Evolutionary conservation across 2,797 vertebrate species (phyloP), one percentile per base, ranked within the genome.

Genomic region (Chanos chanos): DNA sequence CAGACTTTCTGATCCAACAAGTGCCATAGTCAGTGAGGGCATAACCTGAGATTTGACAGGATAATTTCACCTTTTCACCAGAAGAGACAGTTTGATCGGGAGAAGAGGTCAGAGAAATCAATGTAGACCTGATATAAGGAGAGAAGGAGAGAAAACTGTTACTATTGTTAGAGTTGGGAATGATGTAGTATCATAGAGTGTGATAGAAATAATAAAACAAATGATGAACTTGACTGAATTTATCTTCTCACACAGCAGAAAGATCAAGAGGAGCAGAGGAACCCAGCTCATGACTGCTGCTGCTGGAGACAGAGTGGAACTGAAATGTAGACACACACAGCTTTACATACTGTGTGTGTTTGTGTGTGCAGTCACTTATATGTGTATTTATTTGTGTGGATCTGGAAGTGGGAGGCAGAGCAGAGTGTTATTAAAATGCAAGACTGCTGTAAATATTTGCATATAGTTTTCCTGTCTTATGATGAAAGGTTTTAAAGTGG

Each of bases 31-130:
- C 13, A 40, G 31, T 72, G 16, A 77, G 61, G 1, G 22, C 22
- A 47, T 73, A 73, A 5, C 71, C 71, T 39, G 68, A 69, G 24
- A 73, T 63, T 44, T 64, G 43, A 34, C 71, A 71, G 55, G 68
- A 77, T 21, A 76, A 28, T 39, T 36, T 73, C 40, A 74, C 66
- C 6, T 69, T 58, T 1, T 43, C 41, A 22, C 63, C 55, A 25
- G 62, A 51, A 52, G 37, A 5, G 54, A 60, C 69, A 5, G 52
- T 18, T 47, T 76, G 57, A 44, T 40, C 47, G 12, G 60, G 64
- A 47, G 68, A 71, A 12, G 65, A 73, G 33, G 57, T 71, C 61
- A 73, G 43, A 22, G 40, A 55, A 31, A 71, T 73, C 54, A 27
- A 36, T 41, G 28, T 18, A 70, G n/a, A 67, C 24, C 73, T 75